Conservation (phyloP, 2,888 invertebrate genomes). For the Kuschelorhynchus macadamiae region DNA sequence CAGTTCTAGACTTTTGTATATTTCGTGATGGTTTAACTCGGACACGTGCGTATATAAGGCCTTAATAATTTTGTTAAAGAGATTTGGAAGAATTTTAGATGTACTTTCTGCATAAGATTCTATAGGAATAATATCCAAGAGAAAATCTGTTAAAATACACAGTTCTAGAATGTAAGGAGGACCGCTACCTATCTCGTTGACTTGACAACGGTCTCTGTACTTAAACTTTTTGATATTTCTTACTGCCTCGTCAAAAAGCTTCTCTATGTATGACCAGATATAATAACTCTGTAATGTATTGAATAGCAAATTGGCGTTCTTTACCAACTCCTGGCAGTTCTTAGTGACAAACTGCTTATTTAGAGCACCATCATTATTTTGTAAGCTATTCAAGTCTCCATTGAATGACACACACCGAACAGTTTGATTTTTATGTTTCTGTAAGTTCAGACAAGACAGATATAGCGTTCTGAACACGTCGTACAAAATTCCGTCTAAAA, state of each 20-base stretch:
- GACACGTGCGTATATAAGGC: constrained; percentile 74
- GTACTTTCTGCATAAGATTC: constrained; percentile 85
- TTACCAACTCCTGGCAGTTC: constrained; percentile 78
- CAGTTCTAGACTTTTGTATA: constrained; percentile 76
- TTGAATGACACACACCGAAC: constrained; percentile 67
- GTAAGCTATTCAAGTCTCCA: constrained; percentile 65
- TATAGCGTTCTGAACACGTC: constrained; percentile 81
- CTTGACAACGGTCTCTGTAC: constrained; percentile 61
- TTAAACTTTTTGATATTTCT: constrained; percentile 59
- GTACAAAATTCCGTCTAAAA: constrained; percentile 82
- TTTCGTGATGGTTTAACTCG: constrained; percentile 73
- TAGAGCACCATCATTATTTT: constrained; percentile 61
- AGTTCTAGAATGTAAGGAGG: constrained; percentile 78
- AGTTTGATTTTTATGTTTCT: constrained; percentile 62
- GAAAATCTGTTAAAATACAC: constrained; percentile 80
- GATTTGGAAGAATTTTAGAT: constrained; percentile 82
- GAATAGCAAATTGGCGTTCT: constrained; percentile 88
- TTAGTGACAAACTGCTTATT: constrained; percentile 66
- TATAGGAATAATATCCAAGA: constrained; percentile 81
- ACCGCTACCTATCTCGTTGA: constrained; percentile 75
- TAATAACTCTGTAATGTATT: constrained; percentile 88
- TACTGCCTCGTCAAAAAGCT: constrained; percentile 72
- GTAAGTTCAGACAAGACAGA: constrained; percentile 70
- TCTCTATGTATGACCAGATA: constrained; percentile 86
- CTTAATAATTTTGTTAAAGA: constrained; percentile 78